Evolutionary conservation across 2,888 invertebrate genomes (phyloP), one percentile per base, ranked within the genome.

Genomic region (Phengaris alcon): DNA sequence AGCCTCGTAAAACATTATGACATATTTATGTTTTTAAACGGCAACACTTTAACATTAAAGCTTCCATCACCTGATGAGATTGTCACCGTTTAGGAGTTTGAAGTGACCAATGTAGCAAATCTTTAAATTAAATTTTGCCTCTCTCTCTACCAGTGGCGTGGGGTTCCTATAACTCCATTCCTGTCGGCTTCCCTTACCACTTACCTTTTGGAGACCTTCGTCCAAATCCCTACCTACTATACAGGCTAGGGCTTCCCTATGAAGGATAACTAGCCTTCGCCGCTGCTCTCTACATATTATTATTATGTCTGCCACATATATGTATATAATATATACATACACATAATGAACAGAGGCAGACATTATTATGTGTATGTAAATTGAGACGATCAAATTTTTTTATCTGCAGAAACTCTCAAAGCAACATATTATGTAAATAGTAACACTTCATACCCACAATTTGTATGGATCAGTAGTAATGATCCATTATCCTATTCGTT

Each of bases 21-120:
- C 64, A 7, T 64, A 64, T 64, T 64, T 35, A 64, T 64, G 35
- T 64, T 44, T 64, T 64, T 64, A 64, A 64, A 64, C 35, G 64
- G 6, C 64, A 44, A 35, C 64, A 44, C 64, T 44, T 10, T 15
- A 3, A 6, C 48, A 44, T 64, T 22, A 64, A 64, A 64, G 12
- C 35, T 35, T 44, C 44, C 35, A 64, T 64, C 64, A 64, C 59
- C 35, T 13, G 64, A 64, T 64, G 13, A 64, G 35, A 35, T 64
- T 59, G 59, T 22, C 12, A 59, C 57, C 15, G 7, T 15, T 57
- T 9, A 59, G 8, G 15, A 15, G 15, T 22, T 64, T 35, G 10
- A 22, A 22, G 59, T 57, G 15, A 10, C 9, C 15, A 15, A 59
- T 22, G 10, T 22, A 5, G 59, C 15, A 2, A 59, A 59, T 9